phyloP scores from a whole-genome alignment of 1,140 invertebrate species.

The Tenebrio molitor region DNA sequence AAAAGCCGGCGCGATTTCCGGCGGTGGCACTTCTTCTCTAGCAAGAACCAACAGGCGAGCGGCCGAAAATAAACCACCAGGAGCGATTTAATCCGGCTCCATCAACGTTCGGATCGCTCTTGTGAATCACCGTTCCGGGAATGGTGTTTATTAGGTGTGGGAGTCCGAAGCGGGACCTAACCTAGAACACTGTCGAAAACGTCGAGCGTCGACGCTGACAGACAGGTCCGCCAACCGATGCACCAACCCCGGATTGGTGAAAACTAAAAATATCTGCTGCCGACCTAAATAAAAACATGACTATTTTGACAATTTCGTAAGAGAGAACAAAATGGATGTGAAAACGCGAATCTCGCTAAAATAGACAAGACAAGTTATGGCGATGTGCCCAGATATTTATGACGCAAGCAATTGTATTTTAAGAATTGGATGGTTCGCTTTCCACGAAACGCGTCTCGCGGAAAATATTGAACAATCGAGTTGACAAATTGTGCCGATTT shows the following conservation, averaged over 20 bases:
- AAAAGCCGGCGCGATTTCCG: too few species aligned
- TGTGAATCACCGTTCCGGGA: constrained; percentile 1
- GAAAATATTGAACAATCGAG: too few species aligned
- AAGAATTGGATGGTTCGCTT: background rate
- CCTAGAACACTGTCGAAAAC: too few species aligned
- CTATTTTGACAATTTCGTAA: constrained; percentile 25
- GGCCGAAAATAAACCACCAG: background rate
- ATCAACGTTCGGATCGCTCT: background rate
- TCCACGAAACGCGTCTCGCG: too few species aligned
- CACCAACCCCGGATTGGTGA: too few species aligned
- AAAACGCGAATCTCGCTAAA: background rate
- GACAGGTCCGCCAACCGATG: too few species aligned
- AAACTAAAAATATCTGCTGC: constrained; percentile 9
- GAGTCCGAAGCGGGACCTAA: too few species aligned
- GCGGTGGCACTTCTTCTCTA: too few species aligned
- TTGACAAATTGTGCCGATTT: too few species aligned
- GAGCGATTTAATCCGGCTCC: background rate
- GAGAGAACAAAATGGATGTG: too few species aligned
- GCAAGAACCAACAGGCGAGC: too few species aligned
- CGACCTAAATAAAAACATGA: constrained; percentile 23
- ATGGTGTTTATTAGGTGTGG: background rate
- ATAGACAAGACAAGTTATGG: constrained; percentile 15
- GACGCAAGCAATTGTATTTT: constrained; percentile 25
- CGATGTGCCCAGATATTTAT: constrained; percentile 8
- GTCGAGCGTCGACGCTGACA: too few species aligned